Percentiles rank a stretch among this genome's conserved stretches.
Conservation (phyloP, 1,140 invertebrate genomes). For the Drosophila pruinosa region DNA sequence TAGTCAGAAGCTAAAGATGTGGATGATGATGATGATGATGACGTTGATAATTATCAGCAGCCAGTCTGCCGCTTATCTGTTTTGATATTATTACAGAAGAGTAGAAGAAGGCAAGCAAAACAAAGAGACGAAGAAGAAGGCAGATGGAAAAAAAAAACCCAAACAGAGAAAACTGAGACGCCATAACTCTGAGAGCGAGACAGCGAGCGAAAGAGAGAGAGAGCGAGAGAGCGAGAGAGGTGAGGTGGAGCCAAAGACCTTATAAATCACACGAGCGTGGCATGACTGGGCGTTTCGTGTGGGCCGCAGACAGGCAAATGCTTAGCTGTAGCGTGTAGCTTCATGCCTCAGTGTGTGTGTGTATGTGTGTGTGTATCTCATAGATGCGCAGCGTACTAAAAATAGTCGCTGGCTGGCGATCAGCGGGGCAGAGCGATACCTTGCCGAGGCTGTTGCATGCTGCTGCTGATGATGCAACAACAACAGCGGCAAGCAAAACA, state of each 20-base stretch:
- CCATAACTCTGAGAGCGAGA: conserved; percentile 2
- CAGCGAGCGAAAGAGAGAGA: neutral
- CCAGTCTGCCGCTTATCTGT: conserved; percentile 34
- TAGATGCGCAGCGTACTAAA: conserved; percentile 55
- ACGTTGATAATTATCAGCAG: conserved; percentile 34
- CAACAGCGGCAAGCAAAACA: conserved; percentile 23
- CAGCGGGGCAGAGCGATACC: conserved; percentile 32
- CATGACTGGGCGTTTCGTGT: conserved; percentile 70
- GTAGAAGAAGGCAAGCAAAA: conserved; percentile 71
- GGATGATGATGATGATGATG: neutral
- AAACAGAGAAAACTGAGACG: conserved; percentile 25
- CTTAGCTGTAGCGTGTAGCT: neutral
- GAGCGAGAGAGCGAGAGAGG: neutral
- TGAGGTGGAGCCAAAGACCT: conserved; percentile 67
- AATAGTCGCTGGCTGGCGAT: conserved; percentile 55
- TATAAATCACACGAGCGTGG: conserved; percentile 79
- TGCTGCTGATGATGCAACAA: conserved; percentile 68
- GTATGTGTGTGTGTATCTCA: conserved; percentile 14
- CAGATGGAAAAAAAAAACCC: conserved; percentile 42
- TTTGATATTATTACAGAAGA: conserved; percentile 50
- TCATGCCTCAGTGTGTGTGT: neutral
- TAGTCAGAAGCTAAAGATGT: conserved; percentile 11
- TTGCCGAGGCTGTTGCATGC: conserved; percentile 48
- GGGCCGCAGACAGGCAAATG: conserved; percentile 22
- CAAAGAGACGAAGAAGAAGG: conserved; percentile 56